phyloP scores from a whole-genome alignment of 2,797 vertebrate species.

The Intellagama lesueurii region DNA sequence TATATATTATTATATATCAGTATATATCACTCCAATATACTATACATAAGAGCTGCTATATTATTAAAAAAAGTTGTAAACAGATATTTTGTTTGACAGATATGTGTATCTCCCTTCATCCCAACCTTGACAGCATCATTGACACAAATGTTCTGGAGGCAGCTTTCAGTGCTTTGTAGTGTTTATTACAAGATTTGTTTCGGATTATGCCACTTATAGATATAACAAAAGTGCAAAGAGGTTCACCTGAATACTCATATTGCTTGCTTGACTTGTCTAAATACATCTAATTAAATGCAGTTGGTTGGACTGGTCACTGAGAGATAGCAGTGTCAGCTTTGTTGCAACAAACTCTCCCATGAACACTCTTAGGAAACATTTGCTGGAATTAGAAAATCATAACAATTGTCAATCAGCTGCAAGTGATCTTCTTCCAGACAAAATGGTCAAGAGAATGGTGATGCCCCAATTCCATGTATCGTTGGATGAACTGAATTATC shows the following conservation, averaged over 20 bases:
- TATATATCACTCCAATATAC: no score
- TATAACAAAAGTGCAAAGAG: background rate
- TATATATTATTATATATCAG: no score
- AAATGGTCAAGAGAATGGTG: background rate
- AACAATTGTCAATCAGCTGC: background rate
- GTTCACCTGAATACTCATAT: background rate
- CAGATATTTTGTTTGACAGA: no score
- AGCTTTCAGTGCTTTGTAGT: no score
- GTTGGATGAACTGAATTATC: background rate
- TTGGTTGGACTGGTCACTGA: no score
- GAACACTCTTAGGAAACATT: background rate
- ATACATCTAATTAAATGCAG: background rate
- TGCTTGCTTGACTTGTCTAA: background rate
- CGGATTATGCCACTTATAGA: background rate
- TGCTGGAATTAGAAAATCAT: background rate
- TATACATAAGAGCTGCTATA: no score
- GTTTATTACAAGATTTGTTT: background rate
- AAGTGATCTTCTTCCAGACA: background rate
- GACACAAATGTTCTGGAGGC: no score
- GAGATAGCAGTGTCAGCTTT: background rate
- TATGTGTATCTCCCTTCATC: no score
- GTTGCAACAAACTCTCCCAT: background rate
- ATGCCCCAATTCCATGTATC: background rate
- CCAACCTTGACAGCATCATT: no score
- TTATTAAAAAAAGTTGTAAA: no score